Conservation (phyloP, 2,113 vertebrate species). For the Nothoprocta perdicaria region DNA sequence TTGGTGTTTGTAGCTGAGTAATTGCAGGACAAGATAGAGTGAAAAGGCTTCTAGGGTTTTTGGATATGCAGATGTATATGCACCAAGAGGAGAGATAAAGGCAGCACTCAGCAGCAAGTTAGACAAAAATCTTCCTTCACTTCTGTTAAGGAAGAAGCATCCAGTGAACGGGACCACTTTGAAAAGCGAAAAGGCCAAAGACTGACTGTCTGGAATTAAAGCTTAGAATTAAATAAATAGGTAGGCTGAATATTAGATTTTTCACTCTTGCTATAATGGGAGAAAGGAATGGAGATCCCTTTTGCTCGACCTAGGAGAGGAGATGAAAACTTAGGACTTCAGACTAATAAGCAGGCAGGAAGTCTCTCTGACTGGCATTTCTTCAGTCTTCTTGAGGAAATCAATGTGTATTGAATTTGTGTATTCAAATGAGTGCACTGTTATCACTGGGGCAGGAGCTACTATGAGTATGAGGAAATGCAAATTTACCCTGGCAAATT, state of each 20-base stretch:
- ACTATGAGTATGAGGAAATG: background rate
- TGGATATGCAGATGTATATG: background rate
- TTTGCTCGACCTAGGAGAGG: background rate
- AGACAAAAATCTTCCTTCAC: background rate
- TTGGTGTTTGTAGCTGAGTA: background rate
- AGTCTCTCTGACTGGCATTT: background rate
- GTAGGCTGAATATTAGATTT: background rate
- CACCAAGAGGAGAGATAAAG: background rate
- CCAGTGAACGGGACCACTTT: background rate
- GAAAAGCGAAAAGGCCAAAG: background rate
- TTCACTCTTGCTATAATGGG: background rate
- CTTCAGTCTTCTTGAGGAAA: background rate
- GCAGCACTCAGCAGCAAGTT: background rate
- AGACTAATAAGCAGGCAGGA: background rate
- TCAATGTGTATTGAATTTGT: background rate
- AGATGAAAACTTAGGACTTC: background rate
- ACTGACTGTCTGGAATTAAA: background rate
- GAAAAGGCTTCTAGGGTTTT: background rate
- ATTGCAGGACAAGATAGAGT: background rate
- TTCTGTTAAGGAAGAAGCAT: background rate
- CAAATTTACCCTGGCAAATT: background rate
- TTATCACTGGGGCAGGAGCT: background rate
- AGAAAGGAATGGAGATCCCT: background rate
- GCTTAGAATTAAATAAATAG: background rate
- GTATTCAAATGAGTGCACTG: background rate